phyloP scores from a whole-genome alignment of 2,797 vertebrate species.

The Sphaeramia orbicularis region DNA sequence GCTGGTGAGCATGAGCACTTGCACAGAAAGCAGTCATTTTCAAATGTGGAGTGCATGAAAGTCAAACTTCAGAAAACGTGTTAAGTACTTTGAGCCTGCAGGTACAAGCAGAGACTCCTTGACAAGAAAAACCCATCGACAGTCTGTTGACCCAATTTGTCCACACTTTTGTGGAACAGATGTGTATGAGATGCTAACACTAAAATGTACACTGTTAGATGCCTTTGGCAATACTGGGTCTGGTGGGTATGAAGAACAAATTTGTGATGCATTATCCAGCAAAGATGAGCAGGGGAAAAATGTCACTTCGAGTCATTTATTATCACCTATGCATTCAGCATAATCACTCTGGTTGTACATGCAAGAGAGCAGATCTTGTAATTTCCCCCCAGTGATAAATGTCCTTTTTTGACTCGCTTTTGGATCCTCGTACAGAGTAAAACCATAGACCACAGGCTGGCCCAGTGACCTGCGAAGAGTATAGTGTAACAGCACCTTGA shows the following conservation, averaged over 20 bases:
- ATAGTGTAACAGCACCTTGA: slow-evolving; percentile 41
- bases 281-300: slow-evolving; percentile 52
- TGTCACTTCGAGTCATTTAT: slow-evolving; percentile 67
- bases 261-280: slow-evolving; percentile 59
- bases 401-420: slow-evolving; percentile 68
- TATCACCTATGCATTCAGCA: slow-evolving; percentile 59
- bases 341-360: slow-evolving; percentile 56
- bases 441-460: slow-evolving; percentile 41
- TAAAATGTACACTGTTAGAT: slow-evolving; percentile 44
- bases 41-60: slow-evolving; percentile 66
- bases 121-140: slow-evolving; percentile 37
- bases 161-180: slow-evolving; percentile 42
- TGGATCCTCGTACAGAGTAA: slow-evolving; percentile 62
- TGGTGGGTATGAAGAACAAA: slow-evolving; percentile 49
- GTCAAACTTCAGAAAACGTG: slow-evolving; percentile 72
- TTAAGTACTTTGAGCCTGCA: slow-evolving; percentile 66
- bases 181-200: slow-evolving; percentile 56
- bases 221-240: slow-evolving; percentile 41
- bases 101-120: slow-evolving; percentile 69
- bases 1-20: slow-evolving; percentile 17
- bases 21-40: slow-evolving; percentile 39
- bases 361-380: slow-evolving; percentile 67
- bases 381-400: slow-evolving; percentile 74
- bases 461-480: slow-evolving; percentile 55
- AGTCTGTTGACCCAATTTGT: slow-evolving; percentile 74